Conservation (phyloP, 2,888 invertebrate species). For the Ectemnius lituratus region DNA sequence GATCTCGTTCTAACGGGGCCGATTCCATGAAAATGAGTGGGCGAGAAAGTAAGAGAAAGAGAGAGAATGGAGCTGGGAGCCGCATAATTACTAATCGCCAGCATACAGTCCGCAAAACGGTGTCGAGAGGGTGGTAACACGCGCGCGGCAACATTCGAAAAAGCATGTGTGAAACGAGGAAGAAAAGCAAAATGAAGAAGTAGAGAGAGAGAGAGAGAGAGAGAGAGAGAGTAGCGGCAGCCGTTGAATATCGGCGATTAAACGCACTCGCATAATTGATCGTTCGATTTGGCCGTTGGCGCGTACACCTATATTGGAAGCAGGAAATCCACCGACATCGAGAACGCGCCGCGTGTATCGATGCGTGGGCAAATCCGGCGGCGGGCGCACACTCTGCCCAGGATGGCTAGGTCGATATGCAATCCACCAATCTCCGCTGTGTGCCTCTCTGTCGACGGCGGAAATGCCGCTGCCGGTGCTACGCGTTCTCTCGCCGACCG, state of each 20-base stretch:
- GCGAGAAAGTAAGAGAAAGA: not conserved
- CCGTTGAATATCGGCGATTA: constrained; percentile 42
- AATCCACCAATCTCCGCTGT: not conserved
- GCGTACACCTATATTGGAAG: constrained; percentile 31
- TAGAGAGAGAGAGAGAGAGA: not conserved
- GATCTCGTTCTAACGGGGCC: constrained; percentile 8
- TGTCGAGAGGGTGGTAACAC: not conserved
- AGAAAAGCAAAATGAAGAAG: not conserved
- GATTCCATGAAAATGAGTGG: not conserved
- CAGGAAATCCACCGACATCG: constrained; percentile 39
- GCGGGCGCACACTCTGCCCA: not conserved
- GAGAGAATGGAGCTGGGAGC: not conserved
- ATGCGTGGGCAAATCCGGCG: constrained; percentile 13
- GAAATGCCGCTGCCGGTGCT: too few species aligned
- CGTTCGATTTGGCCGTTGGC: constrained; percentile 51
- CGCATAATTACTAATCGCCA: too few species aligned
- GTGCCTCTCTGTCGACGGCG: too few species aligned
- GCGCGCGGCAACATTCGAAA: not conserved
- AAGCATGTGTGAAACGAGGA: not conserved
- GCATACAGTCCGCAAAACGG: not conserved
- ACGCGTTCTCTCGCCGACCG: not conserved
- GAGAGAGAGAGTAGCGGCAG: not conserved
- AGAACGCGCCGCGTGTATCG: constrained; percentile 8
- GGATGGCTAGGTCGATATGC: constrained; percentile 3
- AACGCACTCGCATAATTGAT: constrained; percentile 63